Evolutionary conservation across 2,888 invertebrate genomes (phyloP).

Genomic region (Scaeva pyrastri): DNA sequence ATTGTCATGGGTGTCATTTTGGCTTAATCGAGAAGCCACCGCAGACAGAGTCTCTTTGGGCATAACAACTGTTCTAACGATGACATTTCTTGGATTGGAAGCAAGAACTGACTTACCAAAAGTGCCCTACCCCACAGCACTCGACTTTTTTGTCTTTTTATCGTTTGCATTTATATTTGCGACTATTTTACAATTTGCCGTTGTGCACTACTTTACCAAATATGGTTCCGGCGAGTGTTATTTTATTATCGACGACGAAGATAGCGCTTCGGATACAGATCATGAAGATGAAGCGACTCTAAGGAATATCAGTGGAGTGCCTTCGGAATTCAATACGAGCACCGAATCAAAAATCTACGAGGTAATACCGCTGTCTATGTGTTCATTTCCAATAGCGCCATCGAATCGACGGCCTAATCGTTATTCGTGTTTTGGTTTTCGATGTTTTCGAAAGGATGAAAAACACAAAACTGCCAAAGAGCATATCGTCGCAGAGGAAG

Average conservation of each 20-base stretch:
- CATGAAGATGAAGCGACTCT: conserved; percentile 82
- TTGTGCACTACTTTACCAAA: conserved; percentile 95
- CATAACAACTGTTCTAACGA: conserved; percentile 92
- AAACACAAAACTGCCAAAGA: conserved; percentile 78
- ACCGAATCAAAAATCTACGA: conserved; percentile 84
- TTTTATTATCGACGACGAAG: conserved; percentile 87
- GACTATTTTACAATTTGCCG: conserved; percentile 92
- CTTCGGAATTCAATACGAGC: conserved; percentile 80
- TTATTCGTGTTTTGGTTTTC: conserved; percentile 78
- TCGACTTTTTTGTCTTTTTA: conserved; percentile 93
- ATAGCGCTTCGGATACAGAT: conserved; percentile 87
- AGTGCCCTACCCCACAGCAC: conserved; percentile 93
- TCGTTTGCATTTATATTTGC: conserved; percentile 92
- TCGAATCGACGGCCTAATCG: conserved; percentile 74
- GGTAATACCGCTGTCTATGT: conserved; percentile 87
- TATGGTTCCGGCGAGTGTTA: conserved; percentile 92
- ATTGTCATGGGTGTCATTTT: conserved; percentile 94
- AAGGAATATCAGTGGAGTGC: conserved; percentile 75
- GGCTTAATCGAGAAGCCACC: conserved; percentile 92
- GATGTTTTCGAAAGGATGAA: conserved; percentile 76
- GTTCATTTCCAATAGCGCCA: conserved; percentile 84
- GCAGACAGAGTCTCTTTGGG: conserved; percentile 92
- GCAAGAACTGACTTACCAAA: conserved; percentile 92
- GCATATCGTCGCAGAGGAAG: conserved; percentile 79
- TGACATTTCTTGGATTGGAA: conserved; percentile 92